Evolutionary conservation across 2,113 vertebrate genomes (phyloP).

Genomic region (Haemorhous mexicanus): DNA sequence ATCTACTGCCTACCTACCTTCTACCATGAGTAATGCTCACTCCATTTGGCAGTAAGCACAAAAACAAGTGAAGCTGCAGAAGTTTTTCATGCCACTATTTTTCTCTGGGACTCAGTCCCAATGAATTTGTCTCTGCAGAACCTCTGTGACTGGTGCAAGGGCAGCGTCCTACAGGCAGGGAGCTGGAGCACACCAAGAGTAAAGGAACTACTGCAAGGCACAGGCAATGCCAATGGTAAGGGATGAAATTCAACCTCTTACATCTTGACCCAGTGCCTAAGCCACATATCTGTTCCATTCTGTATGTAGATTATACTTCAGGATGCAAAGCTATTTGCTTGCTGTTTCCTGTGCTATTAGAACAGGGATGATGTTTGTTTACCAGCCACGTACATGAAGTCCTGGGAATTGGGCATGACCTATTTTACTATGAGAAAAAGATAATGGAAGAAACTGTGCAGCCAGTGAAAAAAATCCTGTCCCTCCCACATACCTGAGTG

Average conservation of each 20-base stretch:
- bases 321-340: not conserved
- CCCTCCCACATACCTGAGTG: not conserved
- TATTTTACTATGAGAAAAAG: not conserved
- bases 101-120: not conserved
- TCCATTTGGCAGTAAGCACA: not conserved
- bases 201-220: not conserved
- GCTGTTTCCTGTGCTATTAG: not conserved
- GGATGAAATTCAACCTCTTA: not conserved
- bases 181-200: not conserved
- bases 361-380: not conserved
- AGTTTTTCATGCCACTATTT: not conserved
- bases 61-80: not conserved
- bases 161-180: not conserved
- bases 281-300: not conserved
- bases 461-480: not conserved
- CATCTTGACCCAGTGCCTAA: not conserved
- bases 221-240: not conserved
- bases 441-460: not conserved
- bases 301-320: not conserved
- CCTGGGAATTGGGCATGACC: not conserved
- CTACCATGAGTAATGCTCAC: not conserved
- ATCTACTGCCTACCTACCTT: not conserved
- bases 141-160: not conserved
- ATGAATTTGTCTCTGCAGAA: not conserved
- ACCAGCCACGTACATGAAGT: rapidly evolving